Evolutionary conservation across 2,113 vertebrate genomes (phyloP).

Genomic region (Natator depressus): DNA sequence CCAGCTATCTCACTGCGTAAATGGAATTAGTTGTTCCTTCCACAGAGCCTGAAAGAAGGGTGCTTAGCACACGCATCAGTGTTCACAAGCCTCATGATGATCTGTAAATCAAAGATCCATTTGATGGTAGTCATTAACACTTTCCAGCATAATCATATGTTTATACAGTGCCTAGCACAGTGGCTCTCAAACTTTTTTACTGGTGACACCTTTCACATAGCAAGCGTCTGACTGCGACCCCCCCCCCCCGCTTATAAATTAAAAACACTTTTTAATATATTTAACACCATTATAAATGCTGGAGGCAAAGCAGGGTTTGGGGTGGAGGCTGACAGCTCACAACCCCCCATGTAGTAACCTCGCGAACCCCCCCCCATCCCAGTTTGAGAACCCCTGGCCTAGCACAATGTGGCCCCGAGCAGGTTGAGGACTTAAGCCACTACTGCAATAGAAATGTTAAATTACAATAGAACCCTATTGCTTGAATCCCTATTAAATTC

Average conservation of each 20-base stretch:
- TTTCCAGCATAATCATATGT: neutral
- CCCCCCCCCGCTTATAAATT: too few relatives aligned
- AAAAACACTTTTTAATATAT: too few relatives aligned
- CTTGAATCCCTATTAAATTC: neutral
- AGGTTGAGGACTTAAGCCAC: neutral
- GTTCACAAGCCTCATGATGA: neutral
- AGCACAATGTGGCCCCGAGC: neutral
- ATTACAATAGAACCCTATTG: neutral
- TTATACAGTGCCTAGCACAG: neutral
- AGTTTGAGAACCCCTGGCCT: too few relatives aligned
- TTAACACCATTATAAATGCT: too few relatives aligned
- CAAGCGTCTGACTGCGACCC: too few relatives aligned
- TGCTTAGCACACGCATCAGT: neutral
- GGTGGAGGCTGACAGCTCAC: too few relatives aligned
- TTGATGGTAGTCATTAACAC: neutral
- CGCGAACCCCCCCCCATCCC: too few relatives aligned
- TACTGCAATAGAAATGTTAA: neutral
- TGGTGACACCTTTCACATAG: too few relatives aligned
- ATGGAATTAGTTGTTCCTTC: constrained; percentile 7
- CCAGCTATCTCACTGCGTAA: neutral
- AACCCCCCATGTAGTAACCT: too few relatives aligned
- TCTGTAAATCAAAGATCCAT: neutral
- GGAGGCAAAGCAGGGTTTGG: too few relatives aligned
- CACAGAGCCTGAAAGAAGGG: neutral
- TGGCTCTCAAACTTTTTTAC: too few relatives aligned